phyloP scores from a whole-genome alignment of 2,113 vertebrate genomes.

The Gila orcuttii region DNA sequence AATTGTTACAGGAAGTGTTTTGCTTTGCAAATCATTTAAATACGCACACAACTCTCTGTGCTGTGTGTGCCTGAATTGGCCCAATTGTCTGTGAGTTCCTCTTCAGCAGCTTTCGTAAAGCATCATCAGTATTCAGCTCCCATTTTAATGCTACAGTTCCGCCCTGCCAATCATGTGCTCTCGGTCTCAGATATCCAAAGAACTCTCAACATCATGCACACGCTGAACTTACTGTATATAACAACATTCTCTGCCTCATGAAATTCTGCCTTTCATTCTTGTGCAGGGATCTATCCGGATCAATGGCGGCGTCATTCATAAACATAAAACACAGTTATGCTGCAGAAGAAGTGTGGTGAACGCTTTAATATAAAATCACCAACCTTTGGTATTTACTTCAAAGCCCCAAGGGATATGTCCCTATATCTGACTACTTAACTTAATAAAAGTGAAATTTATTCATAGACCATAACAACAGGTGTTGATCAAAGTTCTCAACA shows the following conservation, averaged over 20 bases:
- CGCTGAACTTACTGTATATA: slow-evolving; percentile 19
- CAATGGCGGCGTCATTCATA: slow-evolving; percentile 5
- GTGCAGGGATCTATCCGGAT: not conserved
- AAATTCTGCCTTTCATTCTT: not conserved
- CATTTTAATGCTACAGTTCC: not conserved
- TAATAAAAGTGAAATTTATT: not conserved
- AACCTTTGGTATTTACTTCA: slow-evolving; percentile 9
- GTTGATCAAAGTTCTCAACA: not conserved
- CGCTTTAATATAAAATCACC: not conserved
- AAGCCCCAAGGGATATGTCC: not conserved
- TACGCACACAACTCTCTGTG: not conserved
- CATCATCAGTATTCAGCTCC: slow-evolving; percentile 38
- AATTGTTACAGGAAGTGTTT: not conserved
- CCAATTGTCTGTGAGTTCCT: not conserved
- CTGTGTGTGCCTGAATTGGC: not conserved
- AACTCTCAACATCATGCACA: not conserved
- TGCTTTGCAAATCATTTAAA: not conserved
- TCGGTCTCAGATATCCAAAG: not conserved
- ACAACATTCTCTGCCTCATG: slow-evolving; percentile 14
- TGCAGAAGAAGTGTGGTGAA: not conserved
- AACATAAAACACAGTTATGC: not conserved
- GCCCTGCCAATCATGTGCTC: slow-evolving; percentile 19
- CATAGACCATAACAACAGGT: not conserved
- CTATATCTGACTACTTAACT: not conserved
- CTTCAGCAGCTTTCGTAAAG: slow-evolving; percentile 17